These are phyloP conservation scores for Lepisosteus oculatus DNA, from an alignment of 2,113 vertebrate species.

Conservation along the genomic window DNA sequence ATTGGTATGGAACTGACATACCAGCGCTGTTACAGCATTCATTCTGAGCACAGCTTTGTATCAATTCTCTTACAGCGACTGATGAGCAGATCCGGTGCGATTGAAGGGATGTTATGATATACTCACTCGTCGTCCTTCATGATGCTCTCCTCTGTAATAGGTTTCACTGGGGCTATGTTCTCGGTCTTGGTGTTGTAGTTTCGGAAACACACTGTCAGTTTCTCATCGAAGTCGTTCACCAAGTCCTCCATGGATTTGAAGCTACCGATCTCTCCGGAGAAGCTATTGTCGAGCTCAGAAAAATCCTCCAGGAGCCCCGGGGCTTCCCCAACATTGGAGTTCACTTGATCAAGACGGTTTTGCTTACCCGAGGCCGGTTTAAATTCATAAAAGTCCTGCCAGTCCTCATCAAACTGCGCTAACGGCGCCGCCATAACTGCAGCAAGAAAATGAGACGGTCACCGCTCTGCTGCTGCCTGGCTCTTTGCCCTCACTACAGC, in stretches of 20 bases:
- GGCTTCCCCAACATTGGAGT: slow-evolving; percentile 54
- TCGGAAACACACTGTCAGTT: slow-evolving; percentile 85
- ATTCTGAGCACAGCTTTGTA: no score
- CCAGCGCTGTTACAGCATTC: no score
- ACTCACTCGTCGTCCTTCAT: slow-evolving; percentile 93
- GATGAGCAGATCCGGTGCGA: no score
- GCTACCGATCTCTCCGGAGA: slow-evolving; percentile 69
- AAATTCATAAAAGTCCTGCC: slow-evolving; percentile 97
- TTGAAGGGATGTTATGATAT: not conserved
- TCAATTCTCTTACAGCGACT: no score
- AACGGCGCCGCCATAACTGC: slow-evolving; percentile 83
- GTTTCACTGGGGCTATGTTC: slow-evolving; percentile 70
- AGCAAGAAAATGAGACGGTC: slow-evolving; percentile 1
- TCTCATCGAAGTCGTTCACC: slow-evolving; percentile 79
- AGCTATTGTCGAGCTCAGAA: slow-evolving; percentile 67
- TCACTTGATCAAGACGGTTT: slow-evolving; percentile 61
- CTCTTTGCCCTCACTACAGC: not conserved
- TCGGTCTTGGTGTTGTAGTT: slow-evolving; percentile 67
- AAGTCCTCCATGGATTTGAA: slow-evolving; percentile 76
- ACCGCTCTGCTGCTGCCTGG: slow-evolving; percentile 19
- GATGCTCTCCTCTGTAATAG: slow-evolving; percentile 82
- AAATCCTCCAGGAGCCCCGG: slow-evolving; percentile 58
- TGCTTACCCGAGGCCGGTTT: slow-evolving; percentile 61
- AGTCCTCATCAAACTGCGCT: slow-evolving; percentile 86
- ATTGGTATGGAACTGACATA: no score